Evolutionary conservation across 1,140 invertebrate genomes (phyloP), one percentile per base, ranked within the genome.

Genomic region (Heliconius eleuchia): DNA sequence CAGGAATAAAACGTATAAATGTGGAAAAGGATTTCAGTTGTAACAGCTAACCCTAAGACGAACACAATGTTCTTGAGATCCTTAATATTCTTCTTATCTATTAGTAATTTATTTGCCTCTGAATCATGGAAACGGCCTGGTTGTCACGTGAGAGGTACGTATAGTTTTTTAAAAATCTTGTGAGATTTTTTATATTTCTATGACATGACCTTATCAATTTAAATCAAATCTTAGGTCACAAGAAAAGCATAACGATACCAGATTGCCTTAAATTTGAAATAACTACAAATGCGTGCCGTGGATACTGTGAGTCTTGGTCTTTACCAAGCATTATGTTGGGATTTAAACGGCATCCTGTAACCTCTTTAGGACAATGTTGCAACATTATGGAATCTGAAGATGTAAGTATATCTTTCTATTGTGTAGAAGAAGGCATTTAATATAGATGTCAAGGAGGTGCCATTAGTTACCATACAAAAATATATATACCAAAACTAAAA

Each of bases 331-430:
- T 96, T 95, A 83, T 96, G 19, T 94, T 95, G 73, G 96, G 96
- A 52, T 96, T 96, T 82, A 95, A 96, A 5, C 95, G 96, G 37
- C 96, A 97, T 86, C 95, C 97, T 1, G 96, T 98, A 73, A 98
- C 98, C 0, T 98, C 97, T 1, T 95, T 98, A n/a, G 97, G 97
- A 1, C 97, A 98, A 86, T 98, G 98, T 88, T 98, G 98, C 91
- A 98, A 97, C 91, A 98, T 98, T 77, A 97, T 98, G 96, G 97
- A 98, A 81, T 96, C 97, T 0, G 97, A 98, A 94, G 96, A 97
- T 87, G 97, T 98, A 92, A 96, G 96, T 78, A 23, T 57, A 57
- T 57, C 19, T 57, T 9, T 57, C 19, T 52, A 52, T 52, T 52
- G 50, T 19, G 6, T 52, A 52, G 50, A 52, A 52, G 16, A 19